These are phyloP conservation scores for Ditylenchus weischeri DNA, from an alignment of 2,888 invertebrate genomes.

Conservation along the genomic window DNA sequence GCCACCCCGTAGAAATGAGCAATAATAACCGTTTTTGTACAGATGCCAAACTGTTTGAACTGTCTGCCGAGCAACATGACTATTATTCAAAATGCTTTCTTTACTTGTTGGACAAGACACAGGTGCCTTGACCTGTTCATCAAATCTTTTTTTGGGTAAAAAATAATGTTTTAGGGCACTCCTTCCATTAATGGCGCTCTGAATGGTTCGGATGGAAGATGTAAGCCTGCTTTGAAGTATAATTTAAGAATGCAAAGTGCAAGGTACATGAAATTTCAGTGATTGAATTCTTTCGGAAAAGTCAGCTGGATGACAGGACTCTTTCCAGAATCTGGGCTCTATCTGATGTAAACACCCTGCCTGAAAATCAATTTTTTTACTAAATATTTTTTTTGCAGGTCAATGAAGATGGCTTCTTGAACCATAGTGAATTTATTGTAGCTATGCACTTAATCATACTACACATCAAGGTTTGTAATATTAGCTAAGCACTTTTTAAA, in stretches of 20 bases:
- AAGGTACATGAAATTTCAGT: constrained; percentile 24
- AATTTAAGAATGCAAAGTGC: constrained; percentile 5
- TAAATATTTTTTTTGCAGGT: constrained; percentile 12
- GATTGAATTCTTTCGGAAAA: constrained; percentile 53
- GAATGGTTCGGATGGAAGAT: constrained; percentile 42
- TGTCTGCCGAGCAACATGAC: constrained; percentile 51
- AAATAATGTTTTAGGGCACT: constrained; percentile 32
- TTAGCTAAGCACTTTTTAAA: neutral
- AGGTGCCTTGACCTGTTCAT: constrained; percentile 18
- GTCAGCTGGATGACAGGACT: constrained; percentile 41
- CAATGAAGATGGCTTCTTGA: constrained; percentile 58
- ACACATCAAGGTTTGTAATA: constrained; percentile 47
- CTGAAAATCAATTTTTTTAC: no score
- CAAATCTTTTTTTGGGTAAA: neutral
- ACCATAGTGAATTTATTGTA: constrained; percentile 53
- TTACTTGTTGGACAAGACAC: constrained; percentile 39
- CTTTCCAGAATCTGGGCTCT: constrained; percentile 55
- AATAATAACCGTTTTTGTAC: constrained; percentile 2
- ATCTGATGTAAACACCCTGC: constrained; percentile 40
- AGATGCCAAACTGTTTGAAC: constrained; percentile 40
- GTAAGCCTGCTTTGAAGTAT: neutral
- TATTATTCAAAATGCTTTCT: constrained; percentile 55
- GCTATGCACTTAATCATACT: constrained; percentile 59
- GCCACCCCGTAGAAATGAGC: no score
- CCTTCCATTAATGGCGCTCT: constrained; percentile 43